phyloP scores from a whole-genome alignment of 1,140 invertebrate species.

The Drosophila asahinai region DNA sequence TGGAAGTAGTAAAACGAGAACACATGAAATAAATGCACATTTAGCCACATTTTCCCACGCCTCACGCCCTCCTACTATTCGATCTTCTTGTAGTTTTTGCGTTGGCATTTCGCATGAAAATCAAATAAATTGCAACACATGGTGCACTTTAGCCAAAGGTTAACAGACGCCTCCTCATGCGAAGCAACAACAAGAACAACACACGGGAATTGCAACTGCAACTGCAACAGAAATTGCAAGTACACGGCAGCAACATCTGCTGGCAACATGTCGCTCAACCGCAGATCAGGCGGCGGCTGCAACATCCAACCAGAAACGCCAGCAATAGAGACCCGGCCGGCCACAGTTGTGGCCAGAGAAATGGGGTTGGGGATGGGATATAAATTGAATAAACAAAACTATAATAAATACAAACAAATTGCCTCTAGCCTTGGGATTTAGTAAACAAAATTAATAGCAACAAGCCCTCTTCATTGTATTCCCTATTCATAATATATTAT shows the following conservation, averaged over 20 bases:
- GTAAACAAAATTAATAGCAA: neutral
- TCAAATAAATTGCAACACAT: slow-evolving; percentile 55
- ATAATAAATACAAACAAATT: neutral
- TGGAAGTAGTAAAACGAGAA: slow-evolving; percentile 16
- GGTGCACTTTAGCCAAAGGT: slow-evolving; percentile 42
- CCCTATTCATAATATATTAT: too few relatives aligned
- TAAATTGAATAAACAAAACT: neutral
- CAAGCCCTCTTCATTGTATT: neutral
- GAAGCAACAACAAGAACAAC: slow-evolving; percentile 8
- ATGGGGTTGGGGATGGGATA: neutral
- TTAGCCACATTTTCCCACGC: slow-evolving; percentile 27
- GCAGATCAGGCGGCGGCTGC: slow-evolving; percentile 14
- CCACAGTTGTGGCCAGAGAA: neutral
- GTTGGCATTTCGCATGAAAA: slow-evolving; percentile 59
- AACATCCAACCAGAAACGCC: slow-evolving; percentile 22
- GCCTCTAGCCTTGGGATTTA: too few relatives aligned
- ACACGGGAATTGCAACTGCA: slow-evolving; percentile 1
- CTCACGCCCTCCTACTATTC: neutral
- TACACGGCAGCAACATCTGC: slow-evolving; percentile 51
- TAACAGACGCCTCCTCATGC: slow-evolving; percentile 30
- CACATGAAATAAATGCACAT: neutral
- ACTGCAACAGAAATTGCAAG: slow-evolving; percentile 14
- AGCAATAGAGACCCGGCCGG: neutral
- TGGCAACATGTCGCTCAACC: slow-evolving; percentile 61
- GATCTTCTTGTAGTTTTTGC: slow-evolving; percentile 19